These are phyloP conservation scores for Drosophila quadrilineata DNA, from an alignment of 1,140 invertebrate genomes.

Conservation along the genomic window DNA sequence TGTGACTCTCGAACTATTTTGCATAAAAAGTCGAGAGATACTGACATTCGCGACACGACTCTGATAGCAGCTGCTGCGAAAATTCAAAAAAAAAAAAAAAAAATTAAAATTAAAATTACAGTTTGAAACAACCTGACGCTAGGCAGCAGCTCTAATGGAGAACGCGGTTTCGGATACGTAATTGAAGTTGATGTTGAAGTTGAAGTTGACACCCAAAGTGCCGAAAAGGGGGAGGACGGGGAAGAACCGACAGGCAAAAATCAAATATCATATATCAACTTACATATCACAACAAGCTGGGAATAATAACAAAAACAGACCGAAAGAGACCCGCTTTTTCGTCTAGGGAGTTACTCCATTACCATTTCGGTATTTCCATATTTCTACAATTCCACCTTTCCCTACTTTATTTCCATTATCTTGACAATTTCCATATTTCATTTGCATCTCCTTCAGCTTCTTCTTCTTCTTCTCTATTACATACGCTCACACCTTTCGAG, in stretches of 20 bases:
- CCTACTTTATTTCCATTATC: background rate
- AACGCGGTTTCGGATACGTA: conserved; percentile 19
- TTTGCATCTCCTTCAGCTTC: conserved; percentile 12
- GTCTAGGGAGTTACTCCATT: conserved; percentile 37
- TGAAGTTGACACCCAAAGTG: conserved; percentile 2
- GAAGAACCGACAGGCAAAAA: conserved; percentile 53
- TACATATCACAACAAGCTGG: conserved; percentile 70
- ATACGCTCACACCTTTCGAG: conserved; percentile 65
- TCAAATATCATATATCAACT: conserved; percentile 80
- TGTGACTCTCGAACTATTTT: conserved; percentile 43
- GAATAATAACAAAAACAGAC: conserved; percentile 65
- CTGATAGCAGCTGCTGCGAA: conserved; percentile 54
- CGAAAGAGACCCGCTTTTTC: background rate
- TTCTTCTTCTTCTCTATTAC: conserved; percentile 53
- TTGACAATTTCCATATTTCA: conserved; percentile 11
- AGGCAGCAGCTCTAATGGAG: no score
- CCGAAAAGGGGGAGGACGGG: background rate
- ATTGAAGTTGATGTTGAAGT: conserved; percentile 46
- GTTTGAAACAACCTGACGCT: no score
- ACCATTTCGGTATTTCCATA: conserved; percentile 19
- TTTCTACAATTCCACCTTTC: background rate
- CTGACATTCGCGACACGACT: no score
- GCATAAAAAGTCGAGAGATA: no score
- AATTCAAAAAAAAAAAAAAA: conserved; percentile 13
- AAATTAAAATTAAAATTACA: background rate